Percentiles rank a stretch among this genome's conserved stretches.
Evolutionary conservation across 2,113 vertebrate species (phyloP).

Genomic region (Charina bottae): DNA sequence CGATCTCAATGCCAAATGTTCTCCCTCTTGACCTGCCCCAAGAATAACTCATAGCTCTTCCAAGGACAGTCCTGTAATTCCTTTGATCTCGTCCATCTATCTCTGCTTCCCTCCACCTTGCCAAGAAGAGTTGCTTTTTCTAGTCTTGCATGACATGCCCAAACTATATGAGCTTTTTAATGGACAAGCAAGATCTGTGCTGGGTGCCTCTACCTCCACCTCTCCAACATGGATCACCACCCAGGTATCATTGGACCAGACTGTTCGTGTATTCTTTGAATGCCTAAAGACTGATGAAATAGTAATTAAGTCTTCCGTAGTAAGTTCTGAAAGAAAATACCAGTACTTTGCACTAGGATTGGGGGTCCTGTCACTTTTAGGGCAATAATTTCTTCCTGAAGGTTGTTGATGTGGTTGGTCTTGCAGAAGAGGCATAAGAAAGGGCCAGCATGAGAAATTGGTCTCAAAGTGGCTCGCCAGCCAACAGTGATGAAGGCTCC

Average conservation of each 20-base stretch:
- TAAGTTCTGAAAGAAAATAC: background rate
- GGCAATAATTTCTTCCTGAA: background rate
- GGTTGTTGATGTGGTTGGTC: background rate
- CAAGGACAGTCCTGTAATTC: background rate
- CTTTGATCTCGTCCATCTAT: background rate
- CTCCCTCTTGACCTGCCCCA: background rate
- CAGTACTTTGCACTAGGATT: background rate
- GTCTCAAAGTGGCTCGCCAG: background rate
- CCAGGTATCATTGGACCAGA: background rate
- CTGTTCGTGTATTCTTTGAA: background rate
- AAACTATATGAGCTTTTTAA: too few species aligned
- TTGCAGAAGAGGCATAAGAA: background rate
- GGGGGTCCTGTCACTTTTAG: background rate
- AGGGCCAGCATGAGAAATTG: background rate
- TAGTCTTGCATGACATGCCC: too few species aligned
- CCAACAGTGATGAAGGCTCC: background rate
- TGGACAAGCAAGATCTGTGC: too few species aligned
- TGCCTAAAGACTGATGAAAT: background rate
- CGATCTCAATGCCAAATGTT: background rate
- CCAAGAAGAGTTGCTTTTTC: too few species aligned
- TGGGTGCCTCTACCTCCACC: too few species aligned
- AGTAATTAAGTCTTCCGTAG: background rate
- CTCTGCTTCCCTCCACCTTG: too few species aligned
- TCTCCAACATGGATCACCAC: too few species aligned
- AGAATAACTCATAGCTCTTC: background rate